Conservation (phyloP, 1,140 invertebrate genomes). For the Drosophila sp. region DNA sequence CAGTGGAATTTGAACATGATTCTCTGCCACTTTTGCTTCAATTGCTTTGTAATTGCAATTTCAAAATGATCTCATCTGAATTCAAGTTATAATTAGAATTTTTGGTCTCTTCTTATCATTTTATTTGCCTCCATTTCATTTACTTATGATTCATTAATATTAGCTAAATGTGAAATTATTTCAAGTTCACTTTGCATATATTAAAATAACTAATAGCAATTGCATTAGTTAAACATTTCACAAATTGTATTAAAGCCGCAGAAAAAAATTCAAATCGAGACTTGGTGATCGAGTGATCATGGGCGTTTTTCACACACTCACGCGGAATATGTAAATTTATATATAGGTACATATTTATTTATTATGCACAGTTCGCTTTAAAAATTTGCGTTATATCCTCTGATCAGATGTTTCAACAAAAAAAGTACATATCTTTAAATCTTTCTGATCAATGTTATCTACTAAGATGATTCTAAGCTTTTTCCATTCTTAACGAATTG, state of each 20-base stretch:
- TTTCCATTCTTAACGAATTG: no score
- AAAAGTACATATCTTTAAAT: no score
- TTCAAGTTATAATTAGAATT: background rate
- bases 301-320: conserved; percentile 59
- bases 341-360: conserved; percentile 35
- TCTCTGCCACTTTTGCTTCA: background rate
- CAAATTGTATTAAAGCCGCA: background rate
- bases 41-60: background rate
- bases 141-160: background rate
- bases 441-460: no score
- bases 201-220: background rate
- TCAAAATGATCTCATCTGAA: background rate
- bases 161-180: background rate
- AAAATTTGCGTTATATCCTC: background rate
- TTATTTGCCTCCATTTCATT: background rate
- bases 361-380: conserved; percentile 1
- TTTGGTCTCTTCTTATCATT: conserved; percentile 1
- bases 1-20: background rate
- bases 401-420: background rate
- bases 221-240: background rate
- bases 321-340: conserved; percentile 6
- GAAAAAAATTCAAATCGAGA: background rate
- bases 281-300: conserved; percentile 28
- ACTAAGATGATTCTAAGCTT: no score
- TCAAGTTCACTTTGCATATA: background rate